These are phyloP conservation scores for Mustelus asterias DNA, from an alignment of 2,113 vertebrate genomes.

Conservation along the genomic window DNA sequence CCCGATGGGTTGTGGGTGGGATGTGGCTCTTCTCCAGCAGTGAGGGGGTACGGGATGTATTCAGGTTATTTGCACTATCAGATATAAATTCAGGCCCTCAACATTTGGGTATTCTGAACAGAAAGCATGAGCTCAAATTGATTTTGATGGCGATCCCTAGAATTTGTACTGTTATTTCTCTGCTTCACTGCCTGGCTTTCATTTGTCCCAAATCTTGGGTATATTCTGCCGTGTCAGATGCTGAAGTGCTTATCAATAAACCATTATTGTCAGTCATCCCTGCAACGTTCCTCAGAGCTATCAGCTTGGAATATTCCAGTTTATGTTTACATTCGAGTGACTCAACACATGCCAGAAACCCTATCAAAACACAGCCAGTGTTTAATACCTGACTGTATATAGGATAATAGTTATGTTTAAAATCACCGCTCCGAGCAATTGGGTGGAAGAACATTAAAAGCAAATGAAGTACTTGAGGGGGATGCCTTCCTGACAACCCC, in stretches of 20 bases:
- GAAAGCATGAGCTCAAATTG: not conserved
- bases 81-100: not conserved
- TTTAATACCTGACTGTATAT: slow-evolving; percentile 8
- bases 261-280: slow-evolving; percentile 12
- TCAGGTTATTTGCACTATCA: not conserved
- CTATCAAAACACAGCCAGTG: not conserved
- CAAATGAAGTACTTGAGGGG: slow-evolving; percentile 3
- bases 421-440: not conserved
- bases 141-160: not conserved
- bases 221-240: not conserved
- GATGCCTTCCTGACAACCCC: slow-evolving; percentile 20
- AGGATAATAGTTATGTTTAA: not conserved
- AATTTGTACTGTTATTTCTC: not conserved
- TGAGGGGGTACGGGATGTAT: not conserved
- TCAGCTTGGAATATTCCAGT: not conserved
- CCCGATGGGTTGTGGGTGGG: not conserved
- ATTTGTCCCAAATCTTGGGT: not conserved
- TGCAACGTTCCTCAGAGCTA: not conserved
- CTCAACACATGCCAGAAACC: not conserved
- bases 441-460: slow-evolving; percentile 6
- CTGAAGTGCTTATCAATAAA: not conserved
- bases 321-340: not conserved
- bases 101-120: not conserved
- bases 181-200: not conserved
- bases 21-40: not conserved